These are phyloP conservation scores for Pelusios castaneus DNA, from an alignment of 2,113 vertebrate genomes.

Conservation along the genomic window DNA sequence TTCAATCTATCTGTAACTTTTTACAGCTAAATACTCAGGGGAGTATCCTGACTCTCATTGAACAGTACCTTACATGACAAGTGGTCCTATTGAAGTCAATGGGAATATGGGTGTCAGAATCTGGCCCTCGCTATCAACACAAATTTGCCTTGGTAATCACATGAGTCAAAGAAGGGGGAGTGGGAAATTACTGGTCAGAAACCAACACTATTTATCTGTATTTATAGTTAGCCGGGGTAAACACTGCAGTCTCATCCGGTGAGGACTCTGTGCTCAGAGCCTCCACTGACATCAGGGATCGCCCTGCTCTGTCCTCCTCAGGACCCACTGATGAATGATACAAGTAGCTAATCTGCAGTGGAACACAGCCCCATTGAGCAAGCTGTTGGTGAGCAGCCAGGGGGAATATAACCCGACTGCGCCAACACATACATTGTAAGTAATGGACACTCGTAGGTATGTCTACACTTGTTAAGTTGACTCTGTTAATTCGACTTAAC, in stretches of 20 bases:
- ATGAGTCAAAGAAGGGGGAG: not conserved
- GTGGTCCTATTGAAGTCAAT: rapidly evolving
- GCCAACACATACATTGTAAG: not conserved
- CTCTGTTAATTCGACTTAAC: too few species aligned
- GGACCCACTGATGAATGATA: not conserved
- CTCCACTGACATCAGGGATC: not conserved
- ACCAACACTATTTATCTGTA: not conserved
- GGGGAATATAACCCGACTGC: not conserved
- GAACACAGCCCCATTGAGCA: not conserved
- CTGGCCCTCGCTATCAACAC: not conserved
- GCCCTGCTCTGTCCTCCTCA: not conserved
- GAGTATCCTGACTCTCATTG: not conserved
- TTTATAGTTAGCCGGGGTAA: not conserved
- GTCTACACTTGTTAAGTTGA: too few species aligned
- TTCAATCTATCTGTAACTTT: not conserved
- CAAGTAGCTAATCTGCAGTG: not conserved
- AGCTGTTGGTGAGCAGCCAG: not conserved
- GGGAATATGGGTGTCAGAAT: not conserved
- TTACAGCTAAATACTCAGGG: not conserved
- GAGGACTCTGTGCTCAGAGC: not conserved
- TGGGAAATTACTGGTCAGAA: not conserved
- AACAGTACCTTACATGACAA: not conserved
- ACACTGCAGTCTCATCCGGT: not conserved
- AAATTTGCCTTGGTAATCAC: not conserved
- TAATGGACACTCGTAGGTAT: not conserved